These are phyloP conservation scores for Habrosyne pyritoides DNA, from an alignment of 2,888 invertebrate genomes.

Conservation along the genomic window DNA sequence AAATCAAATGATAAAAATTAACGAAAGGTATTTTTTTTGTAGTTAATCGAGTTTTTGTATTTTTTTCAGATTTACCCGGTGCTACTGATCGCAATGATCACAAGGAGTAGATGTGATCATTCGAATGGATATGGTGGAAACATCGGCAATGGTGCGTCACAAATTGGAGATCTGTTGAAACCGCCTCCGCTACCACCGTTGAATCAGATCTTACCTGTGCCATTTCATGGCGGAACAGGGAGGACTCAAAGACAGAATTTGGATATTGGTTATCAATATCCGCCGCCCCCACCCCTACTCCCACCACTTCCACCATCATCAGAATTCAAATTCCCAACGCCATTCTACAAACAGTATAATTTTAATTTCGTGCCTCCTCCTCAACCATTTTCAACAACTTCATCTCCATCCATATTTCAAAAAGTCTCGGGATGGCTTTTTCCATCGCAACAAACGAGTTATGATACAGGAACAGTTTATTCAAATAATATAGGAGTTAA, in stretches of 20 bases:
- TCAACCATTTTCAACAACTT: conserved; percentile 69
- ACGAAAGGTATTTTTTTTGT: conserved; percentile 9
- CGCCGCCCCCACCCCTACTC: conserved; percentile 53
- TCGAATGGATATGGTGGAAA: conserved; percentile 47
- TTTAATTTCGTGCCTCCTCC: conserved; percentile 76
- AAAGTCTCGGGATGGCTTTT: conserved; percentile 85
- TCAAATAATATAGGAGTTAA: conserved; percentile 60
- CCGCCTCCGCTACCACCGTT: conserved; percentile 72
- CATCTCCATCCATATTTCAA: conserved; percentile 81
- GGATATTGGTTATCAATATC: conserved; percentile 64
- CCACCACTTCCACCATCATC: conserved; percentile 34
- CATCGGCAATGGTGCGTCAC: conserved; percentile 53
- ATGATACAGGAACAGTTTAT: conserved; percentile 41
- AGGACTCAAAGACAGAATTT: conserved; percentile 63
- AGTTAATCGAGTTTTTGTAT: conserved; percentile 19
- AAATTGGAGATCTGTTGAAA: conserved; percentile 68
- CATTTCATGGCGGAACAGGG: conserved; percentile 64
- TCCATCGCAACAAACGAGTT: conserved; percentile 73
- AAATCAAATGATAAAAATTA: conserved; percentile 6
- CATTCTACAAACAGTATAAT: conserved; percentile 76
- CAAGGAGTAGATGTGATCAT: conserved; percentile 59
- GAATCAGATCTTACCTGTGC: conserved; percentile 63
- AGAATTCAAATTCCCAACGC: conserved; percentile 74
- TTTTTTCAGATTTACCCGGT: conserved; percentile 67
- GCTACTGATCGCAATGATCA: conserved; percentile 53